Conservation (phyloP, 35 echinoderm and acorn worm genomes). For the Holothuria glaberrima region DNA sequence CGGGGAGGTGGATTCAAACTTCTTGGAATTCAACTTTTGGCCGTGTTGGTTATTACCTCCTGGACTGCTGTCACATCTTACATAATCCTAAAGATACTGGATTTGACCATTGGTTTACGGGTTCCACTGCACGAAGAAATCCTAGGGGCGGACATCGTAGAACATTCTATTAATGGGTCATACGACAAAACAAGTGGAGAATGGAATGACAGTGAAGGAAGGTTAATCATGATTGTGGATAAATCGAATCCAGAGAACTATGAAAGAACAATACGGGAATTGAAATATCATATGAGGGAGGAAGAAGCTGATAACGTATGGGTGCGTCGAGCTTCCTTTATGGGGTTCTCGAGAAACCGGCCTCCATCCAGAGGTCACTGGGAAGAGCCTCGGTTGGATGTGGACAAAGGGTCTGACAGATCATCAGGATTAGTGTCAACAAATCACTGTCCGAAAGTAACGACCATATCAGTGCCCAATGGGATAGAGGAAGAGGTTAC, state of each 20-base stretch:
- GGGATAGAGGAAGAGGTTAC: background rate
- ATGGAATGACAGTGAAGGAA: constrained; percentile 61
- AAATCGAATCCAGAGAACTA: constrained; percentile 41
- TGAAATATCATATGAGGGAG: constrained; percentile 27
- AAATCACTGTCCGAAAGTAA: background rate
- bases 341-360: constrained; percentile 9
- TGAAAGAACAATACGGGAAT: constrained; percentile 1
- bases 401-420: constrained; percentile 4
- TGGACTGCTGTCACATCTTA: constrained; percentile 71
- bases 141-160: constrained; percentile 80
- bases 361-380: background rate
- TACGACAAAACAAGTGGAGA: constrained; percentile 73
- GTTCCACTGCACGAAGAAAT: constrained; percentile 84
- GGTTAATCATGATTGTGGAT: constrained; percentile 59
- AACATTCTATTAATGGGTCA: constrained; percentile 71
- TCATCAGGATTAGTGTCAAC: constrained; percentile 29
- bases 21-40: constrained; percentile 72
- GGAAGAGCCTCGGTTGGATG: background rate
- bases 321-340: constrained; percentile 24
- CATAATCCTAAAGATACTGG: constrained; percentile 61
- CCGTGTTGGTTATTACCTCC: constrained; percentile 33
- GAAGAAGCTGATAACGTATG: background rate
- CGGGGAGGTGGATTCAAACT: constrained; percentile 74
- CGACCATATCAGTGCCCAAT: constrained; percentile 9
- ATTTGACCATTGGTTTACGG: constrained; percentile 74